These are phyloP conservation scores for Poeciliopsis occidentalis DNA, from an alignment of 2,113 vertebrate genomes.

Conservation along the genomic window DNA sequence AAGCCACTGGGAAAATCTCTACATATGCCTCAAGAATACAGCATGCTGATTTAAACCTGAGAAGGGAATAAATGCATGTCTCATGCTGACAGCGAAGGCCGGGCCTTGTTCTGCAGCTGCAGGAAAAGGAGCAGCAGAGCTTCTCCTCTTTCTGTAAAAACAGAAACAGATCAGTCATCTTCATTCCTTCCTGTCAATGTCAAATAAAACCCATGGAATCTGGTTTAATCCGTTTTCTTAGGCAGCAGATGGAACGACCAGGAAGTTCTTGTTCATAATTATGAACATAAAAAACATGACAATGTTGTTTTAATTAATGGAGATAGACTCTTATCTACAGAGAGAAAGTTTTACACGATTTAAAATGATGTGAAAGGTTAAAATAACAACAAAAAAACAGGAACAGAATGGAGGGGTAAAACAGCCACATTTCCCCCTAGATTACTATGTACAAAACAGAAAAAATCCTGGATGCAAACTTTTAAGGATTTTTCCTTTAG, in stretches of 20 bases:
- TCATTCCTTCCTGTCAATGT: background rate
- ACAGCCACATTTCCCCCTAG: background rate
- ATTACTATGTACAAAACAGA: too few relatives aligned
- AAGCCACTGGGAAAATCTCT: background rate
- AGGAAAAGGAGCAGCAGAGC: slow-evolving; percentile 27
- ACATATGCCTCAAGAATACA: background rate
- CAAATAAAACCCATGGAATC: background rate
- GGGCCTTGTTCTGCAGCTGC: slow-evolving; percentile 72
- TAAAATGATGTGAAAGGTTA: too few relatives aligned
- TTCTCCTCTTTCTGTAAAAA: slow-evolving; percentile 59
- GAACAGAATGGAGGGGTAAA: background rate
- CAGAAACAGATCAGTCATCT: background rate
- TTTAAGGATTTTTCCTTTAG: too few relatives aligned
- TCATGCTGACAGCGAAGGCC: slow-evolving; percentile 91
- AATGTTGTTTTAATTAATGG: too few relatives aligned
- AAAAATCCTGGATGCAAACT: too few relatives aligned
- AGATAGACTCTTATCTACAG: background rate
- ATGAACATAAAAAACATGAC: too few relatives aligned
- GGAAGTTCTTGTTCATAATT: background rate
- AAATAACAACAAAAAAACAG: background rate
- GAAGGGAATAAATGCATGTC: slow-evolving; percentile 94
- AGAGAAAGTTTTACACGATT: too few relatives aligned
- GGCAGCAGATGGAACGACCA: background rate
- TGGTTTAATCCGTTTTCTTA: background rate
- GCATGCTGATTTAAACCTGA: slow-evolving; percentile 80